Evolutionary conservation across 2,797 vertebrate species (phyloP).

Genomic region (Typhlichthys subterraneus): DNA sequence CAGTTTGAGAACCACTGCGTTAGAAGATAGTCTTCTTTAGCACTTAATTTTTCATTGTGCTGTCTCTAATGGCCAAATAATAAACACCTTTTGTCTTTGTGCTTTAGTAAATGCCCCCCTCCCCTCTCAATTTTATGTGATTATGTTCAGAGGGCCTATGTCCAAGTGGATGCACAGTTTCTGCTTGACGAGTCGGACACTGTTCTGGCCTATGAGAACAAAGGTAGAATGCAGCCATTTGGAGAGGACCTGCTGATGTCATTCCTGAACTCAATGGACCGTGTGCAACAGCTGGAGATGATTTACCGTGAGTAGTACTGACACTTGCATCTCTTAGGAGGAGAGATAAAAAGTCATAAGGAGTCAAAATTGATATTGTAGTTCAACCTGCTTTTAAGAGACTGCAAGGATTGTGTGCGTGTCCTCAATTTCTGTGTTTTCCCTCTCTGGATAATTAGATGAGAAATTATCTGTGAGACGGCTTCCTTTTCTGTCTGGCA

Average conservation of each 20-base stretch:
- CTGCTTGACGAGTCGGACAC: conserved; percentile 92
- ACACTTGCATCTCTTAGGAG: not conserved
- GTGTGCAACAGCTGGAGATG: conserved; percentile 92
- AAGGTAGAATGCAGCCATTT: conserved; percentile 83
- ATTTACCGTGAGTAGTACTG: conserved; percentile 84
- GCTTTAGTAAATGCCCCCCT: too few relatives aligned
- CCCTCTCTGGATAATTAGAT: conserved; percentile 1
- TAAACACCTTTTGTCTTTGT: too few relatives aligned
- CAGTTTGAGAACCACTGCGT: too few relatives aligned
- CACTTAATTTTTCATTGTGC: too few relatives aligned
- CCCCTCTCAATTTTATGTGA: conserved; percentile 1
- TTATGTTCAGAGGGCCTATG: conserved; percentile 81
- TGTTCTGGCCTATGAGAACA: conserved; percentile 90
- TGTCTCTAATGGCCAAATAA: too few relatives aligned
- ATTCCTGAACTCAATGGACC: conserved; percentile 85
- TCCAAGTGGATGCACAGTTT: conserved; percentile 85
- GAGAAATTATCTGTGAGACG: not conserved
- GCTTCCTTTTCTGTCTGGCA: too few relatives aligned
- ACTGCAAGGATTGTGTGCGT: too few relatives aligned
- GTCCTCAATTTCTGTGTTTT: not conserved
- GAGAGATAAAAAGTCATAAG: too few relatives aligned
- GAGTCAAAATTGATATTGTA: not conserved
- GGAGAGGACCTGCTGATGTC: conserved; percentile 87
- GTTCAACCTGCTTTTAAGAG: too few relatives aligned
- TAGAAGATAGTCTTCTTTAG: too few relatives aligned